Percentiles rank a stretch among this genome's conserved stretches.
Conservation (phyloP, 1,140 invertebrate genomes). For the Drosophila bipectinata region DNA sequence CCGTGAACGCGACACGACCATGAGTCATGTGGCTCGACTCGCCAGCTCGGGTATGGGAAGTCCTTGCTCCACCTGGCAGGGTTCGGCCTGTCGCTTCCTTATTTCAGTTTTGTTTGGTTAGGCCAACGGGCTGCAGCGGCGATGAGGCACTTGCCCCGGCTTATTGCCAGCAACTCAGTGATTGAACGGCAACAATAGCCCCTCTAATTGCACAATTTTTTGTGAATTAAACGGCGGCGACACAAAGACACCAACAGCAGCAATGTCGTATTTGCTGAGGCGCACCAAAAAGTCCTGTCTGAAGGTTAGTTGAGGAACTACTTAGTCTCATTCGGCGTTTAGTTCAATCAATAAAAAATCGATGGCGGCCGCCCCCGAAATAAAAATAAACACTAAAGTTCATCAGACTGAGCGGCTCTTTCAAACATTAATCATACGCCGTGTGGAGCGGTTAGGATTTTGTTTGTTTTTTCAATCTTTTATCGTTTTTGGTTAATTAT, state of each 20-base stretch:
- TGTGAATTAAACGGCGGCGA: constrained; percentile 16
- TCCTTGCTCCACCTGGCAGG: constrained; percentile 63
- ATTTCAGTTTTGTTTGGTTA: constrained; percentile 73
- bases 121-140: constrained; percentile 64
- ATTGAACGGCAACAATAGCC: constrained; percentile 24
- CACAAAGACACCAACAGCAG: constrained; percentile 22
- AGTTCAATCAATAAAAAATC: constrained; percentile 70
- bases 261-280: constrained; percentile 78
- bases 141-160: constrained; percentile 47
- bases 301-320: constrained; percentile 61
- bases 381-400: constrained; percentile 18
- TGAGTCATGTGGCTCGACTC: constrained; percentile 59
- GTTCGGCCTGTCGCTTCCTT: constrained; percentile 30
- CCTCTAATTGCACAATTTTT: constrained; percentile 33
- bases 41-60: constrained; percentile 12
- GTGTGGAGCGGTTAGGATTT: background rate
- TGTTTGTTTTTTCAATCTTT: background rate
- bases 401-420: constrained; percentile 3
- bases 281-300: constrained; percentile 82
- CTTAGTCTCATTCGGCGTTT: background rate
- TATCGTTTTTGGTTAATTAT: constrained; percentile 4
- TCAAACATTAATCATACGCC: constrained; percentile 36
- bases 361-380: constrained; percentile 33
- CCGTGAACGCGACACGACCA: constrained; percentile 43
- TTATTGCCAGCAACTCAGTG: constrained; percentile 17